Evolutionary conservation across 2,888 invertebrate species (phyloP).

Genomic region (Himalopsyche anomala): DNA sequence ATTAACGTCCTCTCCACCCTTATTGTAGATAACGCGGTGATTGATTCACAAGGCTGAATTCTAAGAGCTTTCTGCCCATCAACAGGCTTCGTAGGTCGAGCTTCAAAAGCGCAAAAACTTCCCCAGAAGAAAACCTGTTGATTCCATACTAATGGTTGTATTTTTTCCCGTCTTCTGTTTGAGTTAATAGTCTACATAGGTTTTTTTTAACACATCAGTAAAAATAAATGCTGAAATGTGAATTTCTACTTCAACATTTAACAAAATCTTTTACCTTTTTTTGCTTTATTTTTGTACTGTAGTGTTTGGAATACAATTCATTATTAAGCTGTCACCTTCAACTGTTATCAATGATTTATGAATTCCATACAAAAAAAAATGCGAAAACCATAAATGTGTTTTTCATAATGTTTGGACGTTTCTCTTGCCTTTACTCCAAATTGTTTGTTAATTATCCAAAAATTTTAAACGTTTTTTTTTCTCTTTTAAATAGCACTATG

Average conservation of each 20-base stretch:
- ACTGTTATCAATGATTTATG: too few species aligned
- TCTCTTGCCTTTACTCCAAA: too few species aligned
- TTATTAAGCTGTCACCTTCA: too few species aligned
- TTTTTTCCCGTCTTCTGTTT: conserved; percentile 7
- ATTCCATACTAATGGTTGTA: conserved; percentile 32
- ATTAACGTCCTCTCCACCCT: conserved; percentile 24
- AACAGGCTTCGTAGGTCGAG: conserved; percentile 9
- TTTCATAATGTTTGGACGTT: too few species aligned
- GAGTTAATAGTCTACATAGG: background rate
- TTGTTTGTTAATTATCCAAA: too few species aligned
- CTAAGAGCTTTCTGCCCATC: conserved; percentile 32
- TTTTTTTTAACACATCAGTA: background rate
- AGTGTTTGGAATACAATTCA: too few species aligned
- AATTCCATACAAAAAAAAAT: too few species aligned
- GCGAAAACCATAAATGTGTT: too few species aligned
- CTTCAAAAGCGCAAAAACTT: conserved; percentile 19
- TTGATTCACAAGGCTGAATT: conserved; percentile 25
- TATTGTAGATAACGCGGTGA: conserved; percentile 27
- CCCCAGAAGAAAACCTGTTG: conserved; percentile 26
- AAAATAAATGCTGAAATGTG: background rate
- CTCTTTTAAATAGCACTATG: too few species aligned
- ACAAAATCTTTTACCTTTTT: too few species aligned
- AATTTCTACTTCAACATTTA: background rate
- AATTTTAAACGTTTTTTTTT: too few species aligned
- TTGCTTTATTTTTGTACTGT: too few species aligned